Conservation (phyloP, 2,888 invertebrate genomes). For the Polymixis lichenea region DNA sequence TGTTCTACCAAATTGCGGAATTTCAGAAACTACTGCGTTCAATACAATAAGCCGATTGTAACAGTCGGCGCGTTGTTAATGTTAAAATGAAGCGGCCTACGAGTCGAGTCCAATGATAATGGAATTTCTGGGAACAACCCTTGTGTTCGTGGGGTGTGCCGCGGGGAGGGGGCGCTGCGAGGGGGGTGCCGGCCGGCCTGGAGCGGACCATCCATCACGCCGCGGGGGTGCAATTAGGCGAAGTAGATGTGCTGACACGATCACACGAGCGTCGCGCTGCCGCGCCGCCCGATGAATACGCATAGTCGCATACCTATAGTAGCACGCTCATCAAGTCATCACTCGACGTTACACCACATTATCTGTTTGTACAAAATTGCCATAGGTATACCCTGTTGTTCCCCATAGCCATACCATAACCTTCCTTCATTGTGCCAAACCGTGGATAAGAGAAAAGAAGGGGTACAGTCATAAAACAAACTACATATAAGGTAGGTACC, state of each 20-base stretch:
- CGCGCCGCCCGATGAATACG: slow-evolving; percentile 8
- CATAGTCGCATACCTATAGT: background rate
- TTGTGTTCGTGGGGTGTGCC: slow-evolving; percentile 82
- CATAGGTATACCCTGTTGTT: background rate
- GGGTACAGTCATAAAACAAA: background rate
- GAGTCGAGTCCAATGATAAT: slow-evolving; percentile 82
- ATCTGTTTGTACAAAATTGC: background rate
- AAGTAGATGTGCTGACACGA: slow-evolving; percentile 89
- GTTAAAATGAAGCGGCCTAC: slow-evolving; percentile 81
- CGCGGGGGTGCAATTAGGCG: slow-evolving; percentile 82
- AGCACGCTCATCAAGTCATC: slow-evolving; percentile 8
- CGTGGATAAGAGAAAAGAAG: background rate
- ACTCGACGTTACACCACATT: slow-evolving; percentile 4
- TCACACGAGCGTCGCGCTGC: slow-evolving; percentile 72
- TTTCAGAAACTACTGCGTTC: slow-evolving; percentile 71
- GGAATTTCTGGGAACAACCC: slow-evolving; percentile 90
- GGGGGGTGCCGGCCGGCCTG: slow-evolving; percentile 67
- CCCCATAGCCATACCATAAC: background rate
- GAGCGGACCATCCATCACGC: slow-evolving; percentile 86
- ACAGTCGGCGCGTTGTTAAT: slow-evolving; percentile 78
- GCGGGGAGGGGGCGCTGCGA: slow-evolving; percentile 70
- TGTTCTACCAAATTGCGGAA: slow-evolving; percentile 64
- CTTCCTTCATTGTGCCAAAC: background rate
- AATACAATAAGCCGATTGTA: slow-evolving; percentile 72
- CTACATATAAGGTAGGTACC: background rate